phyloP scores from a whole-genome alignment of 1,140 invertebrate genomes.

The Hylaeus anthracinus region DNA sequence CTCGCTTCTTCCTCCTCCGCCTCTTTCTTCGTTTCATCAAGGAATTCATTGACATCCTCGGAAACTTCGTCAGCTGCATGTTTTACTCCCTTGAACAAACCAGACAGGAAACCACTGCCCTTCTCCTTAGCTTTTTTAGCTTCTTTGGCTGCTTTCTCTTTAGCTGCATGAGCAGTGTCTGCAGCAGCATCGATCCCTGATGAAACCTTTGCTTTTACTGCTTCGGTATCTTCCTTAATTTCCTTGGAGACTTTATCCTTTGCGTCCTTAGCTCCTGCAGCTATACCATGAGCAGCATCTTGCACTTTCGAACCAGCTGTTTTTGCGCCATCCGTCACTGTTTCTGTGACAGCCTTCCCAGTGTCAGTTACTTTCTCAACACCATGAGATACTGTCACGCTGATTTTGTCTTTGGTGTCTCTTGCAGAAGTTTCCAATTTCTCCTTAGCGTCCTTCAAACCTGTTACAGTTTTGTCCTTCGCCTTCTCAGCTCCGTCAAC shows the following conservation, averaged over 20 bases:
- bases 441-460: too few species aligned
- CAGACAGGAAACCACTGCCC: constrained; percentile 58
- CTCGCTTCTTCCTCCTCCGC: too few species aligned
- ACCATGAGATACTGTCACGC: too few species aligned
- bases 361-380: too few species aligned
- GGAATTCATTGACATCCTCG: constrained; percentile 72
- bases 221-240: neutral
- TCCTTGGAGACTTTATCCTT: constrained; percentile 46
- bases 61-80: constrained; percentile 72
- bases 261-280: constrained; percentile 24
- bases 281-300: constrained; percentile 10
- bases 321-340: neutral
- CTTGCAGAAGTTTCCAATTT: too few species aligned
- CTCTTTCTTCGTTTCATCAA: constrained; percentile 68
- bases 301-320: constrained; percentile 28
- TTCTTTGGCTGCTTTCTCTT: constrained; percentile 53
- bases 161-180: constrained; percentile 12
- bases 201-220: too few species aligned
- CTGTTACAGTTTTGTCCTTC: constrained; percentile 29
- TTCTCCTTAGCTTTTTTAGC: constrained; percentile 59
- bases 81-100: constrained; percentile 64
- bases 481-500: neutral
- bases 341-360: too few species aligned
- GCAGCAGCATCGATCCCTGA: neutral
- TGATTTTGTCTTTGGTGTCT: too few species aligned